These are phyloP conservation scores for Litoditis marina DNA, from an alignment of 2,888 invertebrate genomes.

Conservation along the genomic window DNA sequence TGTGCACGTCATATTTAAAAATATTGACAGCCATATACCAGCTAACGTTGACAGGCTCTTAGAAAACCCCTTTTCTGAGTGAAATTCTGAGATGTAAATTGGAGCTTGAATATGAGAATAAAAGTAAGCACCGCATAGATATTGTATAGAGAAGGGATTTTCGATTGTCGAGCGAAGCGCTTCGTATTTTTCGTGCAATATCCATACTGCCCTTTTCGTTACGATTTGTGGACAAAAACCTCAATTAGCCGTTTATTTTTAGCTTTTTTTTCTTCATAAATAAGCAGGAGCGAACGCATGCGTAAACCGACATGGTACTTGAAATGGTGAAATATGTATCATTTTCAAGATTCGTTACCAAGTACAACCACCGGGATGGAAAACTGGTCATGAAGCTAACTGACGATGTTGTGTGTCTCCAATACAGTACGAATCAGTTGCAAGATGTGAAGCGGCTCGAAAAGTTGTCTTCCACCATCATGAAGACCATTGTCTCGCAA, in stretches of 20 bases:
- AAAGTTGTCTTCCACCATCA: conserved; percentile 47
- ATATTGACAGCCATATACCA: too few relatives aligned
- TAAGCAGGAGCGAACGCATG: not conserved
- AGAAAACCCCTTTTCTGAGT: too few relatives aligned
- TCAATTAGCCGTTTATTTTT: not conserved
- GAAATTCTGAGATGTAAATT: too few relatives aligned
- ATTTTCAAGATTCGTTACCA: conserved; percentile 77
- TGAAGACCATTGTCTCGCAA: conserved; percentile 42
- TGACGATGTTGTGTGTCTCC: conserved; percentile 70
- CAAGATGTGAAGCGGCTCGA: conserved; percentile 55
- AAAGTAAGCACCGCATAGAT: too few relatives aligned
- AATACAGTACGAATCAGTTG: conserved; percentile 52
- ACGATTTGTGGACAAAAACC: not conserved
- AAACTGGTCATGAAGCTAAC: conserved; percentile 84
- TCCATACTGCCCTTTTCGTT: not conserved
- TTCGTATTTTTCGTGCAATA: too few relatives aligned
- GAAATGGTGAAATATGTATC: not conserved
- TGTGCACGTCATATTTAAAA: too few relatives aligned
- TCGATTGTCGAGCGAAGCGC: too few relatives aligned
- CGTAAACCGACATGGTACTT: not conserved
- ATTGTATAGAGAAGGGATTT: too few relatives aligned
- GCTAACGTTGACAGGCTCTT: too few relatives aligned
- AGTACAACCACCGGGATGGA: conserved; percentile 86
- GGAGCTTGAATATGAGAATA: too few relatives aligned
- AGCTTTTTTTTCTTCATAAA: not conserved